A percentile compares a stretch with the other conserved stretches of the same genome.
These are phyloP conservation scores for Piaya cayana DNA, from an alignment of 2,113 vertebrate genomes.

Conservation along the genomic window DNA sequence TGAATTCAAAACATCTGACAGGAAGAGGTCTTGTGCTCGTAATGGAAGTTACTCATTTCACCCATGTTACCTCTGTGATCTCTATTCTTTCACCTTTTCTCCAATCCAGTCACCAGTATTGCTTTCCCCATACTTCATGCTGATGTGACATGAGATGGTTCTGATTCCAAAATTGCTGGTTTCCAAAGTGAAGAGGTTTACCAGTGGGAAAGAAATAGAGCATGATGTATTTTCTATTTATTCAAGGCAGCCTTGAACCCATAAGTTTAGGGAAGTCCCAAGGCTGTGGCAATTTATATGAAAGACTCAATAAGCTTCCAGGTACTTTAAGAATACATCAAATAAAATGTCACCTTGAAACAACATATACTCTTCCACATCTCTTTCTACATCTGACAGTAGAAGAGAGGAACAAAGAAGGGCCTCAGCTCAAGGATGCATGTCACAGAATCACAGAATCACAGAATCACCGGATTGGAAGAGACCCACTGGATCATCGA, in stretches of 20 bases:
- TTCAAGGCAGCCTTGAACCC: not conserved
- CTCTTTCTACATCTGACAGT: not conserved
- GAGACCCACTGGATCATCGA: too few relatives aligned
- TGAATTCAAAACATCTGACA: not conserved
- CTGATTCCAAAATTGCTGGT: not conserved
- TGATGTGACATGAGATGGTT: not conserved
- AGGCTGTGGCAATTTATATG: not conserved
- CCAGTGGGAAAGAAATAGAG: not conserved
- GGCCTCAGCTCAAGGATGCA: not conserved
- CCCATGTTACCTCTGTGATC: not conserved
- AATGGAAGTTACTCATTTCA: not conserved
- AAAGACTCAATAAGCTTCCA: not conserved
- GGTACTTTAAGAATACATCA: not conserved
- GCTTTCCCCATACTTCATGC: not conserved
- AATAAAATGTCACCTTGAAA: not conserved
- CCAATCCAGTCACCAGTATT: not conserved
- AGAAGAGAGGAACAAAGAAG: not conserved
- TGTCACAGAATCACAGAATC: too few relatives aligned
- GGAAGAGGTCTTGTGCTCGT: not conserved
- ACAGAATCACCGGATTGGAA: too few relatives aligned
- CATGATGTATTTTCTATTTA: not conserved
- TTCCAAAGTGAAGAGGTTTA: not conserved
- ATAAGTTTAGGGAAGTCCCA: not conserved
- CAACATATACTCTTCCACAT: accelerated
- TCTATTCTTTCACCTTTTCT: not conserved